Evolutionary conservation across 1,140 invertebrate species (phyloP), one percentile per base, ranked within the genome.

Genomic region (Magallana angulata): DNA sequence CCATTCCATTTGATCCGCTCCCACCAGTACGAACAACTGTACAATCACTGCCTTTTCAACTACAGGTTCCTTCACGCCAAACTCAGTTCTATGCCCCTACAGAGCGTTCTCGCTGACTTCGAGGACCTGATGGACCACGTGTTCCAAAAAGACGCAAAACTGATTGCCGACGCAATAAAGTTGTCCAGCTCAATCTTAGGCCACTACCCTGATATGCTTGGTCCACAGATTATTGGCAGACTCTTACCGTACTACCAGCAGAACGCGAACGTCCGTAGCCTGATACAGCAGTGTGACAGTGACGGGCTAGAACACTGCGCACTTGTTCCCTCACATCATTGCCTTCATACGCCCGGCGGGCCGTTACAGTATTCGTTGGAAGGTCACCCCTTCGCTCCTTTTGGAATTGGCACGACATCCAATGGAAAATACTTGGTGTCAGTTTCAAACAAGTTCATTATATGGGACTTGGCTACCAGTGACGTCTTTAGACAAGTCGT

Each of bases 11-110:
- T 99, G 91, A 97, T 99, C 0, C 96, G 98, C 16, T 97, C 98
- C 0, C 96, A 97, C 85, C 96, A 98, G 48, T 98, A 98, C 92
- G 97, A 98, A 87, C 98, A 99, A 95, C 95, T 99, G 0, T 99
- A 98, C 94, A 96, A 97, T 83, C 96, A 98, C 92, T 98, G 99
- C 11, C 96, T 99, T 0, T 99, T 99, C 95, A 99, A 99, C 95
- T 99, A 99, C 93, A 97, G 98, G 90, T 99, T 98, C 98, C 95
- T 99, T 0, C 98, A 99, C 93, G 98, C 98, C 0, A 99, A 99
- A 94, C 95, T 99, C 1, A 97, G 97, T 88, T 98, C 98, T 88
- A 99, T 98, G 94, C 98, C 99, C 1, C 95, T 99, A 1, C 98
- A 96, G 97, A 90, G 98, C 0, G 97, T 99, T 2, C 95, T 99